Evolutionary conservation across 1,140 invertebrate species (phyloP).

Genomic region (Drosophila nigromelanica): DNA sequence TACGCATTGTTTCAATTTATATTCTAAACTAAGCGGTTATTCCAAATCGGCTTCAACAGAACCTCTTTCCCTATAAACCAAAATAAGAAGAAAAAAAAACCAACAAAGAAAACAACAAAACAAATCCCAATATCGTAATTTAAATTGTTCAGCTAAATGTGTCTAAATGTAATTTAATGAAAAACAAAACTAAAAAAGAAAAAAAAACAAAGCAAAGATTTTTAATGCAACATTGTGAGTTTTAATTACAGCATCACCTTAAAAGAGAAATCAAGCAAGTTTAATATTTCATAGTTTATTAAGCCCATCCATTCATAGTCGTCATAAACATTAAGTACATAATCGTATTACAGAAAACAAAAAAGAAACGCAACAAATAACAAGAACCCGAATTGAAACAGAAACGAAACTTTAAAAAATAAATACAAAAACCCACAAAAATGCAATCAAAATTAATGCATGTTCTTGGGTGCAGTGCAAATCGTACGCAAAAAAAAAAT

Average conservation of each 20-base stretch:
- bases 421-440: conserved; percentile 44
- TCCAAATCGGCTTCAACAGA: conserved; percentile 51
- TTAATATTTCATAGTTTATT: conserved; percentile 82
- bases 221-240: conserved; percentile 76
- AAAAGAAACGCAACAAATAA: conserved; percentile 36
- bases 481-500: conserved; percentile 41
- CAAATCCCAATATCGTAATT: conserved; percentile 49
- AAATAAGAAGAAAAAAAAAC: conserved; percentile 19
- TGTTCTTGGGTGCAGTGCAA: conserved; percentile 58
- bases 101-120: conserved; percentile 5
- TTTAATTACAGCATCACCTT: conserved; percentile 70
- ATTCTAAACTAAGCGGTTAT: conserved; percentile 52
- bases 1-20: conserved; percentile 66
- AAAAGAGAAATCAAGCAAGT: conserved; percentile 54
- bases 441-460: conserved; percentile 63
- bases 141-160: conserved; percentile 79
- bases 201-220: conserved; percentile 62
- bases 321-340: conserved; percentile 80
- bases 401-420: conserved; percentile 43
- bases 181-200: conserved; percentile 46
- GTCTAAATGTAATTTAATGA: conserved; percentile 76
- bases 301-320: conserved; percentile 81
- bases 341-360: conserved; percentile 30
- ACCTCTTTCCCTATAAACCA: conserved; percentile 34
- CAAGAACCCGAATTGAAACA: conserved; percentile 60